Base-by-base conservation (phyloP, 2,797 vertebrate species). In the Erpetoichthys calabaricus region DNA sequence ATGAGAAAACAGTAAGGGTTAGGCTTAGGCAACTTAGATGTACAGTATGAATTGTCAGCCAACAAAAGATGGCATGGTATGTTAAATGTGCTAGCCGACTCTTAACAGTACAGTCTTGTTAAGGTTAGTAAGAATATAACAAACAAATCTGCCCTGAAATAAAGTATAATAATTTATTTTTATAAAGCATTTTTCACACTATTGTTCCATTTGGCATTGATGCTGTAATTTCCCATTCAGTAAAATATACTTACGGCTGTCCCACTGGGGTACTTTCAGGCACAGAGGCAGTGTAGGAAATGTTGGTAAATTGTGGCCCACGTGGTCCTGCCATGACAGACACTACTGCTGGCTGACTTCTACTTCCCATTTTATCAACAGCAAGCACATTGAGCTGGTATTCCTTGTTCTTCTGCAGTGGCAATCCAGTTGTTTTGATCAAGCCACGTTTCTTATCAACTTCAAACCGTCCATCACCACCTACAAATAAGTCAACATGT, bases 371-470 rank as follows among this genome's bases (percentile, higher is more conserved):
- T 7, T 79, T 79, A 63, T 92, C 90, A 3, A 84, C 75, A 1
- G 91, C 86, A 57, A 88, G 66, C 3, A 90, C 86, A 0, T 80
- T 89, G 62, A 94, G 77, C 57, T 87, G 72, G 68, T 92, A 92
- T 58, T 92, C 89, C 62, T 73, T 76, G 65, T 87, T 82, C 54
- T 68, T 79, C 78, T 86, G 72, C 65, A 92, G 65, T 2, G 88
- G 85, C 8, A 89, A 82, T 41, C 86, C 87, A 0, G 89, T 90
- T 0, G 86, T 91, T 60, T 80, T 80, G 43, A 91, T 73, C 57
- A 89, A 88, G 5, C 90, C 89, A 1, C 64, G 83, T 74, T 89
- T 87, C 58, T 75, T 84, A 75, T 91, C 89, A 54, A 93, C 86
- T 53, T 88, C 80, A 62, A 92, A 92, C 55, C 88, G 83, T 2